Evolutionary conservation across 2,888 invertebrate species (phyloP).

Genomic region (Orchesella flavescens): DNA sequence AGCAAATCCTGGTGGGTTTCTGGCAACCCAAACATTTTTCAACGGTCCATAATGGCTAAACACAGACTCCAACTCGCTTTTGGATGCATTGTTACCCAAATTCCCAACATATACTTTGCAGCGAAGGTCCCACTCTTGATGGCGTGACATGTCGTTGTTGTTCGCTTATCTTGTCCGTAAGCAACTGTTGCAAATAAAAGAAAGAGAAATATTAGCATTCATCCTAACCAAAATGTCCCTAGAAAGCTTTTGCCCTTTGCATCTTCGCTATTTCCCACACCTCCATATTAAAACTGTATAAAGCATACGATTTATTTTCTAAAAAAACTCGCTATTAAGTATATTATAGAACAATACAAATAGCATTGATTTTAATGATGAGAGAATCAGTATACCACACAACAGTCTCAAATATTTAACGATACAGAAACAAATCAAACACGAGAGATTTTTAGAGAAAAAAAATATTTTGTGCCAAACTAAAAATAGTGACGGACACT

Average conservation of each 20-base stretch:
- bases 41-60: slow-evolving; percentile 91
- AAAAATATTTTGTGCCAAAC: slow-evolving; percentile 56
- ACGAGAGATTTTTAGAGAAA: slow-evolving; percentile 34
- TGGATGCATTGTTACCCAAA: slow-evolving; percentile 90
- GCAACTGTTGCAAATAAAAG: neutral
- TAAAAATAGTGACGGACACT: slow-evolving; percentile 61
- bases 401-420: slow-evolving; percentile 40
- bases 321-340: slow-evolving; percentile 42
- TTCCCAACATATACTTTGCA: slow-evolving; percentile 96
- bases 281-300: slow-evolving; percentile 29
- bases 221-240: neutral
- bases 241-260: slow-evolving; percentile 20
- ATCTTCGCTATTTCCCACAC: slow-evolving; percentile 35
- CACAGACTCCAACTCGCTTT: slow-evolving; percentile 89
- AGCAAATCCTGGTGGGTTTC: slow-evolving; percentile 93
- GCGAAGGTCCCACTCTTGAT: slow-evolving; percentile 87
- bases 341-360: neutral
- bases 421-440: slow-evolving; percentile 31
- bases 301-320: slow-evolving; percentile 34
- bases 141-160: slow-evolving; percentile 77
- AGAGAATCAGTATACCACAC: slow-evolving; percentile 20
- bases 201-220: slow-evolving; percentile 3
- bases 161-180: neutral
- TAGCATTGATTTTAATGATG: slow-evolving; percentile 9
- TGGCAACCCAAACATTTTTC: slow-evolving; percentile 93